These are phyloP conservation scores for Macroramphosus scolopax DNA, from an alignment of 2,797 vertebrate species.

Conservation along the genomic window DNA sequence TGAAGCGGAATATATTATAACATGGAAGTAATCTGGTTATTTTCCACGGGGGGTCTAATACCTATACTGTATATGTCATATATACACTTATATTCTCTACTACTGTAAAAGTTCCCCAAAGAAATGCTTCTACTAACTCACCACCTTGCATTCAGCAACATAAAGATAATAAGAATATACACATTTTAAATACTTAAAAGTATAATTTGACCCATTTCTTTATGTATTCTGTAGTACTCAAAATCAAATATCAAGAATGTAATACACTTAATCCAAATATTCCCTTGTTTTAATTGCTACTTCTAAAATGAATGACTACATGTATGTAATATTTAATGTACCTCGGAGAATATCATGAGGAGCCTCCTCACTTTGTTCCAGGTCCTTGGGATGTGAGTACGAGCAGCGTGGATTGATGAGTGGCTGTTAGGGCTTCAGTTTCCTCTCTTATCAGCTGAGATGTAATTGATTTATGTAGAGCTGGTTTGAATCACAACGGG, in stretches of 20 bases:
- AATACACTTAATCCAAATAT: too few relatives aligned
- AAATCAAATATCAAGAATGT: too few relatives aligned
- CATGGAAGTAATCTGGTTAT: too few relatives aligned
- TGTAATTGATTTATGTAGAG: conserved; percentile 73
- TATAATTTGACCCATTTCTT: not conserved
- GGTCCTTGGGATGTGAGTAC: conserved; percentile 43
- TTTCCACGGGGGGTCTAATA: not conserved
- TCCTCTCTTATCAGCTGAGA: conserved; percentile 66
- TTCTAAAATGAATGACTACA: conserved; percentile 1
- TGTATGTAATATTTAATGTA: conserved; percentile 12
- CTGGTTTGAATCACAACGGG: conserved; percentile 65
- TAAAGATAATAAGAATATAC: not conserved
- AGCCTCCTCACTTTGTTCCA: conserved; percentile 54
- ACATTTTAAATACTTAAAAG: not conserved
- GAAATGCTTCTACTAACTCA: not conserved
- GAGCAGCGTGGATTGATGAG: conserved; percentile 55
- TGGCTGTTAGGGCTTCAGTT: conserved; percentile 51
- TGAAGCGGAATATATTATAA: too few relatives aligned
- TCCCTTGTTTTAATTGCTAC: conserved; percentile 5
- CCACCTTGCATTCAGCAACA: conserved; percentile 3
- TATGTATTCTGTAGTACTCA: not conserved
- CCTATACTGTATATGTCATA: not conserved
- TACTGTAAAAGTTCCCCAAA: not conserved
- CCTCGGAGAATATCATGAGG: too few relatives aligned
- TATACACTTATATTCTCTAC: too few relatives aligned